Percentiles rank a stretch among this genome's conserved stretches.
Evolutionary conservation across 2,888 invertebrate genomes (phyloP).

Genomic region (Helicoverpa assulta): DNA sequence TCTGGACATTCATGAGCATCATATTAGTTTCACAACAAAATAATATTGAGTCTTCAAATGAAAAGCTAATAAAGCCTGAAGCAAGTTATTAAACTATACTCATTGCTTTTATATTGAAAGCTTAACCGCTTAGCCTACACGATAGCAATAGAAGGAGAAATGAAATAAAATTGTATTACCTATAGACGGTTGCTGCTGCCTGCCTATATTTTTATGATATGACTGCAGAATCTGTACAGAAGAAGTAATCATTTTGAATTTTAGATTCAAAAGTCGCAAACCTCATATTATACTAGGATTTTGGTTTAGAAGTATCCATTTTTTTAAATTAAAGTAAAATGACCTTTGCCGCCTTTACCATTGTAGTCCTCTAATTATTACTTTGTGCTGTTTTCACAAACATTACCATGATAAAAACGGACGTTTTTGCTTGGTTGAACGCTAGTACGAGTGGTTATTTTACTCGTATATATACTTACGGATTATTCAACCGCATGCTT

Average conservation of each 20-base stretch:
- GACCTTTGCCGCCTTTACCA: too few relatives aligned
- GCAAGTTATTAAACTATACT: conserved; percentile 16
- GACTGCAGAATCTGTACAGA: conserved; percentile 19
- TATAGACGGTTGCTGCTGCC: conserved; percentile 42
- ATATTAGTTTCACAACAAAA: conserved; percentile 20
- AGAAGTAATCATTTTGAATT: conserved; percentile 8
- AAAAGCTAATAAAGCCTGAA: conserved; percentile 18
- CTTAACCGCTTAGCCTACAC: conserved; percentile 42
- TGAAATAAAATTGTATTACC: conserved; percentile 48
- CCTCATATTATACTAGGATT: too few relatives aligned
- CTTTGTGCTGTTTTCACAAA: too few relatives aligned
- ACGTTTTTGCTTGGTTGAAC: too few relatives aligned
- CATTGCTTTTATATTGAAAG: conserved; percentile 38
- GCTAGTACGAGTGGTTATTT: too few relatives aligned
- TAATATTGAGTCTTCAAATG: neutral
- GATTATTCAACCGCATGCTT: neutral
- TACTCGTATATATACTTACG: neutral
- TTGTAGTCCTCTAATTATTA: too few relatives aligned
- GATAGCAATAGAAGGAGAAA: conserved; percentile 42
- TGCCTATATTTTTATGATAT: conserved; percentile 31
- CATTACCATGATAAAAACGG: too few relatives aligned
- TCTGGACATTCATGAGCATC: conserved; percentile 13
- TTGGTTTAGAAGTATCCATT: too few relatives aligned
- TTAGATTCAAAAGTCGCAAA: too few relatives aligned
- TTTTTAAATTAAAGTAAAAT: too few relatives aligned